Percentiles rank a stretch among this genome's conserved stretches.
Evolutionary conservation across 2,113 vertebrate species (phyloP).

Genomic region (Tonatia bakeri): DNA sequence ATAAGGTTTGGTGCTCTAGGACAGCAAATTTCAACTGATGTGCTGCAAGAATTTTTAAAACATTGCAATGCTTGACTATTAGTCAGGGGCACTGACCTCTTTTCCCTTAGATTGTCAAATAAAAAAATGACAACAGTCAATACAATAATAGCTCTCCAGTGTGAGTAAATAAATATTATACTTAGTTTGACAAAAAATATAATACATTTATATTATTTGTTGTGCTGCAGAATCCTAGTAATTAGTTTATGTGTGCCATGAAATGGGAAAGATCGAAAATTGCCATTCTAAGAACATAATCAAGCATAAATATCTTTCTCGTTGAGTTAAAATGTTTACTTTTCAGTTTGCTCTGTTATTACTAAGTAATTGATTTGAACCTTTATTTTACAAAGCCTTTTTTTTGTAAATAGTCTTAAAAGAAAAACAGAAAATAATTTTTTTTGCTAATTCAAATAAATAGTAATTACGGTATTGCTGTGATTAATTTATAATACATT

Average conservation of each 20-base stretch:
- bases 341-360: not conserved
- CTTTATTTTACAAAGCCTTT: not conserved
- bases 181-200: too few species aligned
- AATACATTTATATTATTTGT: too few species aligned
- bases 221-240: too few species aligned
- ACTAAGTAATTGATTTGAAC: not conserved
- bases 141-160: too few species aligned
- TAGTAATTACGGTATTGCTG: not conserved
- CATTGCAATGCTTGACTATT: too few species aligned
- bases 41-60: too few species aligned
- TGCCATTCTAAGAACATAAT: not conserved
- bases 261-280: too few species aligned
- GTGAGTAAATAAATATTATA: too few species aligned
- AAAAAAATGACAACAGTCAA: too few species aligned
- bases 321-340: conserved; percentile 12
- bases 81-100: too few species aligned
- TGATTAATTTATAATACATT: not conserved
- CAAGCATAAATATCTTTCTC: conserved; percentile 13
- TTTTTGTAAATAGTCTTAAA: not conserved
- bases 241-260: too few species aligned
- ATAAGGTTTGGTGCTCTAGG: not conserved
- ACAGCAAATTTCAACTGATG: not conserved
- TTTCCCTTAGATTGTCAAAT: too few species aligned
- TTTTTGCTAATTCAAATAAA: not conserved
- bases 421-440: not conserved